Base-by-base conservation (phyloP, 2,888 invertebrate species). In the Strigamia transsilvanica region DNA sequence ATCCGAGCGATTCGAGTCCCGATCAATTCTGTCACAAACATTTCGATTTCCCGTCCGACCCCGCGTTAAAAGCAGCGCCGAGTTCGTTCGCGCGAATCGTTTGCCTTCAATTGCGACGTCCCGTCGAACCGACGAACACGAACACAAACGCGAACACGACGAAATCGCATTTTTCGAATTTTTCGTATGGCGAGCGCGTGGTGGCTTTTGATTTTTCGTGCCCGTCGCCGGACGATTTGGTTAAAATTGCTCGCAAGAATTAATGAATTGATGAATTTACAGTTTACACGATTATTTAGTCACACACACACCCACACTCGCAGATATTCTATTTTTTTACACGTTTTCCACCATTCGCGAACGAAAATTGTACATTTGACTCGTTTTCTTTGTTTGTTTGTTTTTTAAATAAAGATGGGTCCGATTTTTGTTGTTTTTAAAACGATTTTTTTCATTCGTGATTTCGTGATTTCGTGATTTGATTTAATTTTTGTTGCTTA, bases 161-260 rank as follows among this genome's bases (percentile, higher is more conserved):
- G n/a, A n/a, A n/a, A n/a, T n/a, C n/a, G n/a, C n/a, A n/a, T n/a
- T n/a, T 56, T 9, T n/a, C 27, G 27, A 3, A 27, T 27, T 27
- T 1, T 27, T 27, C 27, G 2, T 2, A 61, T 10, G 61, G 61
- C 27, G 27, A 12, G 27, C 83, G 1, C 84, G 83, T 83, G 84
- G 80, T 83, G 80, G 84, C 86, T 77, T 93, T 92, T 88, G 88
- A 89, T 84, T 93, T 93, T 87, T 87, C 89, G 41, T 89, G 89
- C 61, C 90, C 90, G 2, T 93, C 92, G 0, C 92, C 92, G 12
- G 92, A 92, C 87, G 91, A 90, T 86, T 85, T 89, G 82, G 89
- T 91, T 81, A 88, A 86, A n/a, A 85, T 85, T 82, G 12, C 5
- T 13, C 78, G 27, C 0, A 82, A 79, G 42, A 15, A 3, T 0